Conservation (phyloP, 1,140 invertebrate genomes). For the Chrysomallon squamiferum region DNA sequence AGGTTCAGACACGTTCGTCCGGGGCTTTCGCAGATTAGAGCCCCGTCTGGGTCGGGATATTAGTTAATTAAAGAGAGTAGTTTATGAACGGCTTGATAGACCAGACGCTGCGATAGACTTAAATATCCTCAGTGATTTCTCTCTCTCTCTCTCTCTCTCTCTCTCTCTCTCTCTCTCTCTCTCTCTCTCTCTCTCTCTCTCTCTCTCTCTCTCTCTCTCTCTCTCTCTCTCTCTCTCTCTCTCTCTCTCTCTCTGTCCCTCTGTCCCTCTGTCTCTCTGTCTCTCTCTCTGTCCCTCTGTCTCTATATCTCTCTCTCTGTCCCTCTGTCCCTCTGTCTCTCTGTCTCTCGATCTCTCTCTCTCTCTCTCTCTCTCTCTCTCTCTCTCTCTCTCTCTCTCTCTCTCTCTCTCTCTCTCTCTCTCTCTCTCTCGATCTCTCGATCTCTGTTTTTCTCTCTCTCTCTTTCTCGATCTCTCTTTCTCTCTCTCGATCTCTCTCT, state of each 20-base stretch:
- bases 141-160: too few species aligned
- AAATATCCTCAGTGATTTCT: too few species aligned
- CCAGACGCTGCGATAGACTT: too few species aligned
- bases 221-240: neutral
- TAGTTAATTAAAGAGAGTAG: too few species aligned
- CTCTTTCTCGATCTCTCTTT: conserved; percentile 4
- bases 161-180: too few species aligned
- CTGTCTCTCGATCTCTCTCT: neutral
- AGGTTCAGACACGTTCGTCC: too few species aligned
- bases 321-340: neutral
- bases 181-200: conserved; percentile 1
- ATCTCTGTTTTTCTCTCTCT: neutral
- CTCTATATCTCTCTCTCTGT: too few species aligned
- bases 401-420: conserved; percentile 9
- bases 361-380: neutral
- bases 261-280: too few species aligned
- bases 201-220: neutral
- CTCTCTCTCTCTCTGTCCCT: neutral
- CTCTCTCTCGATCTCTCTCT: conserved; percentile 4
- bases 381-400: conserved; percentile 3
- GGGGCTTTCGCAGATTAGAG: too few species aligned
- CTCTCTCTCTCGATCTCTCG: neutral
- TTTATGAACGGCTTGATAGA: too few species aligned
- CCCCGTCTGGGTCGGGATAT: too few species aligned
- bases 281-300: too few species aligned